phyloP scores from a whole-genome alignment of 1,140 invertebrate genomes.

The Asobara japonica region DNA sequence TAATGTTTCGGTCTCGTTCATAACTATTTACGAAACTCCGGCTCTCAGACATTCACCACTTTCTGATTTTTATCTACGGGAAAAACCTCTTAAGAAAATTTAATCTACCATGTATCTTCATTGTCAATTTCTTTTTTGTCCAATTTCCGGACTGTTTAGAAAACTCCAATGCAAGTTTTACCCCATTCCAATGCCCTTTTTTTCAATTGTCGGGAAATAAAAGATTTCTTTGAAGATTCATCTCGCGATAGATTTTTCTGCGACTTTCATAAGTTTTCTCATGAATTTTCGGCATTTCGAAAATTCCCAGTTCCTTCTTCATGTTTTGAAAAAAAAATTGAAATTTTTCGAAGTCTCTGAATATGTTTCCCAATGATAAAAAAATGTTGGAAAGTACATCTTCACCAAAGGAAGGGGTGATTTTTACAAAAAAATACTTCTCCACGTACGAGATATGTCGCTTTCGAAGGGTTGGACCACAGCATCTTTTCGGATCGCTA shows the following conservation, averaged over 20 bases:
- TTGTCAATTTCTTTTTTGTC: not conserved
- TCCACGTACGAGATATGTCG: constrained; percentile 1
- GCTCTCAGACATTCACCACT: not conserved
- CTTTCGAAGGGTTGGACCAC: not conserved
- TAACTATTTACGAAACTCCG: not conserved
- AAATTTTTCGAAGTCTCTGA: not conserved
- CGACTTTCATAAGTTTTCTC: too few relatives aligned
- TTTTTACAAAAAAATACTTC: too few relatives aligned
- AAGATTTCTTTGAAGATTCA: too few relatives aligned
- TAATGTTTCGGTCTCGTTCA: not conserved
- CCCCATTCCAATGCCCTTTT: not conserved
- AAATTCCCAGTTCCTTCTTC: not conserved
- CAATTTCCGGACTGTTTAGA: not conserved
- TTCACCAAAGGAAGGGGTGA: too few relatives aligned
- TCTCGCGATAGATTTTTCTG: too few relatives aligned
- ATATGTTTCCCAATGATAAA: too few relatives aligned
- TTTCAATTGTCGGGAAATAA: too few relatives aligned
- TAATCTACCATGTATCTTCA: not conserved
- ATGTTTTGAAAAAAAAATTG: too few relatives aligned
- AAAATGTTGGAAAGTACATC: too few relatives aligned
- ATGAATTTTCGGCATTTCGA: too few relatives aligned
- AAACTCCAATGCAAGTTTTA: not conserved
- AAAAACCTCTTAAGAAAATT: not conserved
- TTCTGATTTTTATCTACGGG: not conserved
- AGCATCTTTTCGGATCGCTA: not conserved